Percentiles rank a stretch among this genome's conserved stretches.
Conservation (phyloP, 2,113 vertebrate species). For the Canis aureus region DNA sequence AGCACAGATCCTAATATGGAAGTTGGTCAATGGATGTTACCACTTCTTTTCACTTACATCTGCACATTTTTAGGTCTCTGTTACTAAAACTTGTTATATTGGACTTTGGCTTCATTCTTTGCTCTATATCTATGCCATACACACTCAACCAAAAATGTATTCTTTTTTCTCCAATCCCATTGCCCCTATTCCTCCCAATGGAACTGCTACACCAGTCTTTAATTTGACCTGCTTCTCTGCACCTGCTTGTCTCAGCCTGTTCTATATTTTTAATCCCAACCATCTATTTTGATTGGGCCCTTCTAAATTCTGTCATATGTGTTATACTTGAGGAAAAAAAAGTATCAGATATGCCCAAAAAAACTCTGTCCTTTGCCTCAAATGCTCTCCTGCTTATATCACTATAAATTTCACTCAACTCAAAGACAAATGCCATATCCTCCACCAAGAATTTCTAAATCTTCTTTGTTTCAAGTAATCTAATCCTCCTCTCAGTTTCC, state of each 20-base stretch:
- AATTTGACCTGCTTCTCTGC: not conserved
- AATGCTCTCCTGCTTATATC: not conserved
- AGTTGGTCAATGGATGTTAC: not conserved
- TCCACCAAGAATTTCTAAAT: not conserved
- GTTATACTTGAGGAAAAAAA: not conserved
- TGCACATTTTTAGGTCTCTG: not conserved
- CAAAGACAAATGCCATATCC: not conserved
- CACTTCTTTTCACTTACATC: not conserved
- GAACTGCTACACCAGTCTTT: not conserved
- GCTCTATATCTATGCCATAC: not conserved
- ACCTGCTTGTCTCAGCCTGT: not conserved
- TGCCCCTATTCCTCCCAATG: not conserved
- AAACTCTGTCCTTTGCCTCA: not conserved
- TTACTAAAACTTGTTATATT: not conserved
- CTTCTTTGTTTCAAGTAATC: not conserved
- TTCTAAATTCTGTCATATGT: not conserved
- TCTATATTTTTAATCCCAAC: not conserved
- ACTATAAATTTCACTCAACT: not conserved
- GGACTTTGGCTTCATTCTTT: not conserved
- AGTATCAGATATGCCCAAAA: not conserved
- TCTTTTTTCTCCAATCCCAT: not conserved
- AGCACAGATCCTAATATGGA: not conserved
- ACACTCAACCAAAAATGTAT: not conserved
- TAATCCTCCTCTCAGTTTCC: not conserved
- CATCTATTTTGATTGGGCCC: not conserved